Conservation (phyloP, 1,140 invertebrate species). For the Andrena cerasifolii region DNA sequence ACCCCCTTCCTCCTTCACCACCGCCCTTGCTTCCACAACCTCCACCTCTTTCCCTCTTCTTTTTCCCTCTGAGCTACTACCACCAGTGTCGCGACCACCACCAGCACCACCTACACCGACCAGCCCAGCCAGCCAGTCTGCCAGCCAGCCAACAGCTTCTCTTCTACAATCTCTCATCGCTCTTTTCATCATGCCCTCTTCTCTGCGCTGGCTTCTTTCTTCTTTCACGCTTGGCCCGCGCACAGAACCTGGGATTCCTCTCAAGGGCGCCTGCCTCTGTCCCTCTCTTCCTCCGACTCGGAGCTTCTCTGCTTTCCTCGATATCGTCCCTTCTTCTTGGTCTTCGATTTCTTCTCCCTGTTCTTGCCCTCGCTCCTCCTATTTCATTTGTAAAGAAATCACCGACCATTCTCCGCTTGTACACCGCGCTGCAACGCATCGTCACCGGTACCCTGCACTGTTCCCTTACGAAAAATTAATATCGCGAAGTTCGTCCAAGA, state of each 20-base stretch:
- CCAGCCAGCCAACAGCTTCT: slow-evolving; percentile 48
- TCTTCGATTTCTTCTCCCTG: background rate
- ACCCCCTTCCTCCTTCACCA: slow-evolving; percentile 40
- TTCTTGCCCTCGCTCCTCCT: background rate
- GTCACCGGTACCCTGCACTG: too few relatives aligned
- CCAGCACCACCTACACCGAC: slow-evolving; percentile 14
- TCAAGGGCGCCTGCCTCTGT: slow-evolving; percentile 62
- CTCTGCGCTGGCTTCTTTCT: slow-evolving; percentile 70
- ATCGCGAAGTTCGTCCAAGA: too few relatives aligned
- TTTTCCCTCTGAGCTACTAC: slow-evolving; percentile 59
- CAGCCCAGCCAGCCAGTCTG: slow-evolving; percentile 41
- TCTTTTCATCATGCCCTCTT: slow-evolving; percentile 74
- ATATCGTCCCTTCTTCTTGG: slow-evolving; percentile 32
- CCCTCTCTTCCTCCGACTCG: slow-evolving; percentile 5
- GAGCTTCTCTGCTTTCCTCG: background rate
- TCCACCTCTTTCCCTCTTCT: slow-evolving; percentile 66
- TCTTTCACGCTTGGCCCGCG: slow-evolving; percentile 71
- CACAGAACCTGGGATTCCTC: slow-evolving; percentile 62
- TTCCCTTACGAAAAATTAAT: too few relatives aligned
- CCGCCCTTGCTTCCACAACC: slow-evolving; percentile 54
- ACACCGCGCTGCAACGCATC: too few relatives aligned
- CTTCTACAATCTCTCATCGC: slow-evolving; percentile 62
- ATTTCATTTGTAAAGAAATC: slow-evolving; percentile 49
- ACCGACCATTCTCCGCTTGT: background rate
- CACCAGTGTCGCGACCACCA: slow-evolving; percentile 56